These are phyloP conservation scores for Unio pictorum DNA, from an alignment of 2,888 invertebrate genomes.

Conservation along the genomic window DNA sequence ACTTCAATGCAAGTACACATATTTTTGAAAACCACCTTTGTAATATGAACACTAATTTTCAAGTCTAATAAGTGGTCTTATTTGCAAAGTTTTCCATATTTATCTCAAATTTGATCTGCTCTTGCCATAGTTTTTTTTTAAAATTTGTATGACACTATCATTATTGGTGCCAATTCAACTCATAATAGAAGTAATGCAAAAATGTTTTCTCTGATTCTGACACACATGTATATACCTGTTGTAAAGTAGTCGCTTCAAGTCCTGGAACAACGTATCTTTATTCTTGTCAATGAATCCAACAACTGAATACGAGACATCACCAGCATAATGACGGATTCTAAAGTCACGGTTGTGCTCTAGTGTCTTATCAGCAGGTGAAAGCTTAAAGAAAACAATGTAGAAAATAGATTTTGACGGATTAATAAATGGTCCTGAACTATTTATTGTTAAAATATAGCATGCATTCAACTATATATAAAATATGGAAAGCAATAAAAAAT, in stretches of 20 bases:
- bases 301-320: conserved; percentile 93
- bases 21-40: too few species aligned
- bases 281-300: conserved; percentile 97
- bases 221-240: conserved; percentile 73
- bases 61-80: too few species aligned
- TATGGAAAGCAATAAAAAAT: not conserved
- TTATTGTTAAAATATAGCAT: not conserved
- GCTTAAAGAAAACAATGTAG: conserved; percentile 39
- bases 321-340: conserved; percentile 90
- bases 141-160: too few species aligned
- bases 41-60: too few species aligned
- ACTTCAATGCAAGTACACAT: too few species aligned
- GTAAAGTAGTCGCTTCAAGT: conserved; percentile 93
- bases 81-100: too few species aligned
- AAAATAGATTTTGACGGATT: not conserved
- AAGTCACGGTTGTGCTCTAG: conserved; percentile 72
- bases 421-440: not conserved
- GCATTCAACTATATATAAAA: not conserved
- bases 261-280: conserved; percentile 96
- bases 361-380: conserved; percentile 72
- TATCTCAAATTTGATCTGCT: too few species aligned
- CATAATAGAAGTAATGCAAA: too few species aligned
- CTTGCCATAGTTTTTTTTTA: too few species aligned
- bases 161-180: too few species aligned
- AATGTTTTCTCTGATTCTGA: too few species aligned